Evolutionary conservation across 2,888 invertebrate genomes (phyloP).

Genomic region (Pollenia labialis): DNA sequence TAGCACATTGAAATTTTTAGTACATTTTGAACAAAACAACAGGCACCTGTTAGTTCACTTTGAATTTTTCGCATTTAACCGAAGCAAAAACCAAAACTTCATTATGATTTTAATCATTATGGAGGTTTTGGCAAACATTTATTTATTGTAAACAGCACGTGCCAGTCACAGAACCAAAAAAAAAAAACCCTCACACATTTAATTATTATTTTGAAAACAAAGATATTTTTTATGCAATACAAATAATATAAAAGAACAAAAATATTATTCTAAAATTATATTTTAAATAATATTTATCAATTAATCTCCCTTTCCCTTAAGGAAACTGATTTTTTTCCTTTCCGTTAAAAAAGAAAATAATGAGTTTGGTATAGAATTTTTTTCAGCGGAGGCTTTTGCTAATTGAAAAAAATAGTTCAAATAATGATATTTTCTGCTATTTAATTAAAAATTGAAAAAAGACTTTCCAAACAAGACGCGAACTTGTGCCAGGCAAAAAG

Average conservation of each 20-base stretch:
- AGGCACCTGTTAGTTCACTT: constrained; percentile 76
- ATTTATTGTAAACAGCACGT: constrained; percentile 66
- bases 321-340: no score
- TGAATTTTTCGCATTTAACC: constrained; percentile 41
- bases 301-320: constrained; percentile 2
- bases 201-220: constrained; percentile 19
- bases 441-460: constrained; percentile 33
- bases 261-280: not conserved
- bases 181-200: constrained; percentile 21
- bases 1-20: constrained; percentile 49
- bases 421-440: constrained; percentile 8
- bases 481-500: not conserved
- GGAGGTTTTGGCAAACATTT: constrained; percentile 39
- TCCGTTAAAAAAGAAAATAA: not conserved
- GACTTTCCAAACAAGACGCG: no score
- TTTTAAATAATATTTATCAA: constrained; percentile 17
- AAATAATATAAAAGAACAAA: constrained; percentile 8
- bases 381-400: no score
- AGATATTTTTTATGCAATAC: not conserved
- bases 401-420: not conserved
- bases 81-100: constrained; percentile 23
- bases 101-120: constrained; percentile 38
- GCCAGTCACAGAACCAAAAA: constrained; percentile 48
- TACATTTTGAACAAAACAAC: constrained; percentile 54
- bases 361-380: no score